Conservation (phyloP, 1,140 invertebrate species). For the Drosophila ohnishii region DNA sequence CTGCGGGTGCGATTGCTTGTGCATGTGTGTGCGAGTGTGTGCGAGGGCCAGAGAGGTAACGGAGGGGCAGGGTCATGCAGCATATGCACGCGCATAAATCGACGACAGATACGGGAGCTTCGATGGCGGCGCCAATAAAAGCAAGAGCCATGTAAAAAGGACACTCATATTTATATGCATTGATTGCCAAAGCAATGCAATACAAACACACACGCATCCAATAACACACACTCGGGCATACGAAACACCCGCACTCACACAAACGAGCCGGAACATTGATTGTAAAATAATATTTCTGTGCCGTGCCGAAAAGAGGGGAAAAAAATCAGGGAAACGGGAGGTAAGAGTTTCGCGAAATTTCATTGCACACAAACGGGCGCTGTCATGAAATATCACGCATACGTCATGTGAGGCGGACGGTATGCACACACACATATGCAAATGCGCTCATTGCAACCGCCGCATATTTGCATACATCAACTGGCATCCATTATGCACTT, state of each 20-base stretch:
- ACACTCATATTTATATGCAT: constrained; percentile 80
- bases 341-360: constrained; percentile 27
- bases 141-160: constrained; percentile 76
- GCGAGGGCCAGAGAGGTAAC: not conserved
- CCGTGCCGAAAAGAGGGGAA: constrained; percentile 9
- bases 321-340: constrained; percentile 6
- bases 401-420: constrained; percentile 42
- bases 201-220: constrained; percentile 38
- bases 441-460: constrained; percentile 30
- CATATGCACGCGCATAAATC: constrained; percentile 80
- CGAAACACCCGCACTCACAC: constrained; percentile 6
- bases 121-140: constrained; percentile 66
- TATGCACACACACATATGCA: constrained; percentile 26
- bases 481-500: constrained; percentile 25
- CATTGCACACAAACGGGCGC: constrained; percentile 49
- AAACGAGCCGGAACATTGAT: constrained; percentile 55
- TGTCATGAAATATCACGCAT: constrained; percentile 58
- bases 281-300: constrained; percentile 78
- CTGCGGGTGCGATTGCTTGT: not conserved
- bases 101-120: constrained; percentile 62
- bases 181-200: constrained; percentile 79
- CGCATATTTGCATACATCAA: constrained; percentile 45
- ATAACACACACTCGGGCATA: not conserved
- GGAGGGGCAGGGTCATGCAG: constrained; percentile 27
- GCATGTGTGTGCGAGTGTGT: not conserved